Evolutionary conservation across 2,888 invertebrate genomes (phyloP), one percentile per base, ranked within the genome.

Genomic region (Acrobasis consociella): DNA sequence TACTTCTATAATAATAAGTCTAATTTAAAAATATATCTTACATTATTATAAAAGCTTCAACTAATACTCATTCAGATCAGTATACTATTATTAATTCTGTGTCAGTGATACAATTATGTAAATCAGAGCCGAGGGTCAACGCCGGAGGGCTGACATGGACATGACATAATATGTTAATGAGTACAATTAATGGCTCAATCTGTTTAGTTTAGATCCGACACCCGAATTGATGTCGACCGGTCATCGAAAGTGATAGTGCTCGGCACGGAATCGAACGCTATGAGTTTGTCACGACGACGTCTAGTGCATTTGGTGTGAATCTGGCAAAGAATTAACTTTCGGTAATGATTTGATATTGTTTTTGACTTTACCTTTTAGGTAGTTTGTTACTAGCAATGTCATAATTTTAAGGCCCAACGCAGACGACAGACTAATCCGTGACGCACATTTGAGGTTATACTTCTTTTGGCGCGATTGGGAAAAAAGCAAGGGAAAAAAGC

Each of bases 31-130:
- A 31, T 5, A 5, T 7, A 31, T 31, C 31, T 31, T 7, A 31
- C 31, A 31, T 31, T 31, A n/a, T 31, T 31, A 8, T 31, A 7
- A 31, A 46, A 46, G n/a, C 46, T 39, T 55, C 15, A 10, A 9
- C 11, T 16, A 55, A 55, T 55, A 39, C 39, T 39, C 39, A 55
- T 55, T 55, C 55, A 55, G 55, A 55, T 55, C 55, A 55, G n/a
- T n/a, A n/a, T n/a, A n/a, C n/a, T n/a, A n/a, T n/a, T n/a, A n/a
- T n/a, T n/a, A n/a, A n/a, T n/a, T n/a, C n/a, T n/a, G n/a, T n/a
- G n/a, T n/a, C n/a, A n/a, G 38, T 55, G 38, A 13, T 38, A 55
- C 16, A 15, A 15, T 55, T 31, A 52, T 31, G 31, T 13, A 39
- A 15, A 39, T 56, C 38, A 39, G 17, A 39, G 1, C 39, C 39